These are phyloP conservation scores for Plutella xylostella DNA, from an alignment of 2,888 invertebrate species.

Conservation along the genomic window DNA sequence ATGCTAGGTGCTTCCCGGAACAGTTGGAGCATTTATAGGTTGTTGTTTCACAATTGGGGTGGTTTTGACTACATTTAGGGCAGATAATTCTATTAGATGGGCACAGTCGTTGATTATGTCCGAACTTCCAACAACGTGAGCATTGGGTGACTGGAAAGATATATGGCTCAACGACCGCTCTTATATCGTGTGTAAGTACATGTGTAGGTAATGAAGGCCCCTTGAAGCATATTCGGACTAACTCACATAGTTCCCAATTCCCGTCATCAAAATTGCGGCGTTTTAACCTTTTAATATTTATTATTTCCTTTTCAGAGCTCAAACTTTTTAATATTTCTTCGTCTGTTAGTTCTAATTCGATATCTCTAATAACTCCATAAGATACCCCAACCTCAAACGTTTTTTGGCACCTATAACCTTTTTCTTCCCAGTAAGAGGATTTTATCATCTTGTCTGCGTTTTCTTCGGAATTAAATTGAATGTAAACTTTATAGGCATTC, in stretches of 20 bases:
- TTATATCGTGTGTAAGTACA: neutral
- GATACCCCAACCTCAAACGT: neutral
- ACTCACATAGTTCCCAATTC: conserved; percentile 2
- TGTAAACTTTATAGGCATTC: neutral
- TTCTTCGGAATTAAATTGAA: neutral
- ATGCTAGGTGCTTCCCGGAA: conserved; percentile 10
- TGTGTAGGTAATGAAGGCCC: conserved; percentile 1
- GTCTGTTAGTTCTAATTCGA: neutral
- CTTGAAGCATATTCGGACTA: conserved; percentile 2
- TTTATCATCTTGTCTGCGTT: neutral
- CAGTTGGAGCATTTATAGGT: conserved; percentile 13
- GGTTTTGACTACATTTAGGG: conserved; percentile 12
- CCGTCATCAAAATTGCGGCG: neutral
- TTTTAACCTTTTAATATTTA: neutral
- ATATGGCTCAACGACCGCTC: neutral
- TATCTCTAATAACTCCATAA: conserved; percentile 1
- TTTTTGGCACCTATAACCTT: neutral
- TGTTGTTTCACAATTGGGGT: neutral
- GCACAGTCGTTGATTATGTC: conserved; percentile 8
- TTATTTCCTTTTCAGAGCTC: neutral
- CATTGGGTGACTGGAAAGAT: conserved; percentile 5
- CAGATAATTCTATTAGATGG: conserved; percentile 8
- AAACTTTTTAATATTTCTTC: neutral
- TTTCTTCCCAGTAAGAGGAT: neutral
- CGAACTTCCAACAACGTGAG: too few relatives aligned